Conservation (phyloP, 2,888 invertebrate genomes). For the Andrena bicolor region DNA sequence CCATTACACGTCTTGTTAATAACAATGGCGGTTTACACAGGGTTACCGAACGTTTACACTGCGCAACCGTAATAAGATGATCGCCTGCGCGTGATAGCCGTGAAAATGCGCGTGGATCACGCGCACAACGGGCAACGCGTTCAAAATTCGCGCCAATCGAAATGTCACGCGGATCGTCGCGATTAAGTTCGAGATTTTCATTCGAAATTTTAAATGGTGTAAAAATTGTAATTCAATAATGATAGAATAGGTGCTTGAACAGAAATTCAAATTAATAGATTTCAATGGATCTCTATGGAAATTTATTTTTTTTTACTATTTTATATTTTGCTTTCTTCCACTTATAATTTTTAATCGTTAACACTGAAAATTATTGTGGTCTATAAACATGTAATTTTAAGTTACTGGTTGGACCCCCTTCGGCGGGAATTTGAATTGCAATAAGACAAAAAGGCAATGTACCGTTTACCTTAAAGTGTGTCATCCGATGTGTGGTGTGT, state of each 20-base stretch:
- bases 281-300: neutral
- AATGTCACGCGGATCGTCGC: neutral
- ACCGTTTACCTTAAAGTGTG: slow-evolving; percentile 62
- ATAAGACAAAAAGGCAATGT: slow-evolving; percentile 35
- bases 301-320: too few species aligned
- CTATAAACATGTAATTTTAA: neutral
- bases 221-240: neutral
- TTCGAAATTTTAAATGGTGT: neutral
- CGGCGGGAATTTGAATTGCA: slow-evolving; percentile 2
- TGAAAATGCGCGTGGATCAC: slow-evolving; percentile 67
- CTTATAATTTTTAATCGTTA: neutral
- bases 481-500: slow-evolving; percentile 78
- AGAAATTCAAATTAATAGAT: neutral
- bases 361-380: neutral
- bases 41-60: slow-evolving; percentile 77
- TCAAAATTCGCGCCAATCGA: slow-evolving; percentile 35
- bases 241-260: too few species aligned
- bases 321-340: too few species aligned
- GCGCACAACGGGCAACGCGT: slow-evolving; percentile 73
- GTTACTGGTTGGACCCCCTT: neutral
- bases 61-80: slow-evolving; percentile 74
- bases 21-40: slow-evolving; percentile 80
- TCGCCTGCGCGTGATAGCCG: slow-evolving; percentile 62
- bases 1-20: slow-evolving; percentile 77
- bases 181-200: neutral